Conservation (phyloP, 2,888 invertebrate species). For the Teinopalpus imperialis region DNA sequence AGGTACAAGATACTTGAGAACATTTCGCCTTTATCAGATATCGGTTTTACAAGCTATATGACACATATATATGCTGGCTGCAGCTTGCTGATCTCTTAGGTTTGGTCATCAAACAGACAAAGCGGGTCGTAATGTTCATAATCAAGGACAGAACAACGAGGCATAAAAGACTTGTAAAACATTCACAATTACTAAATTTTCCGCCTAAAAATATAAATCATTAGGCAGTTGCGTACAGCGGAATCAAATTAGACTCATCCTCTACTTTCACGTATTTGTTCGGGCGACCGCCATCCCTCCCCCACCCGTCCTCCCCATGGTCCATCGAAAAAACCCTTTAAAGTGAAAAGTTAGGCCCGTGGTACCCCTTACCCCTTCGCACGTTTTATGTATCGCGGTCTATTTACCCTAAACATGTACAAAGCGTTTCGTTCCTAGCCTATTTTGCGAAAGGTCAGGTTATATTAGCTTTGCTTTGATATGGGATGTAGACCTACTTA, state of each 20-base stretch:
- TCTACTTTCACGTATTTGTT: constrained; percentile 45
- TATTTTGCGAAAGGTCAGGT: constrained; percentile 19
- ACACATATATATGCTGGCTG: no score
- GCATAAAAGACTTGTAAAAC: no score
- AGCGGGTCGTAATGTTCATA: no score
- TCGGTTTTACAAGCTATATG: no score
- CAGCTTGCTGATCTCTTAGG: no score
- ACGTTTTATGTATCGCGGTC: constrained; percentile 18
- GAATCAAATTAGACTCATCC: constrained; percentile 47
- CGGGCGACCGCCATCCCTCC: constrained; percentile 40
- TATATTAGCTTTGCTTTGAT: constrained; percentile 14
- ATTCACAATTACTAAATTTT: constrained; percentile 22
- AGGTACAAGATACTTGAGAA: no score
- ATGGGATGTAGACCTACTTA: background rate
- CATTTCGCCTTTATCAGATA: no score
- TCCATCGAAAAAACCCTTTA: constrained; percentile 63
- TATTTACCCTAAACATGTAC: constrained; percentile 26
- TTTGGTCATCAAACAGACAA: no score
- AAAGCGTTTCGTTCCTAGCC: constrained; percentile 8
- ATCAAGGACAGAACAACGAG: no score
- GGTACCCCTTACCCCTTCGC: constrained; percentile 33
- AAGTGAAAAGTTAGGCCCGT: constrained; percentile 60
- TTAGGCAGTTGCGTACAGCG: constrained; percentile 33
- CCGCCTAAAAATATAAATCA: constrained; percentile 25
- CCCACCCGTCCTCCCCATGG: constrained; percentile 28